Conservation (phyloP, 2,797 vertebrate species). For the Phyllotis vaccarum region DNA sequence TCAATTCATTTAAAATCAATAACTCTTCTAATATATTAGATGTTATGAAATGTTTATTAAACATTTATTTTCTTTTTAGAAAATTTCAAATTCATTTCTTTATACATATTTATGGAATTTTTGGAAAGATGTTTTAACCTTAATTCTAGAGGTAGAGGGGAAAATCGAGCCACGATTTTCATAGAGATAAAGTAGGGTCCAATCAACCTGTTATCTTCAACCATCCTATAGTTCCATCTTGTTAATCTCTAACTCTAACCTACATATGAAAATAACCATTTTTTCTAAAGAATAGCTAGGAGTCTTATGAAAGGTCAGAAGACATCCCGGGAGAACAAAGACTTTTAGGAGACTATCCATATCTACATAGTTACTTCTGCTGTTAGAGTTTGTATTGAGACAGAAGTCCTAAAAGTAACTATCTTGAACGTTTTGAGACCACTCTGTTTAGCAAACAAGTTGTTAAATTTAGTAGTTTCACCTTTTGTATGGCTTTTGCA, state of each 20-base stretch:
- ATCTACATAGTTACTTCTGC: neutral
- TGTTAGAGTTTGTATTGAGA: neutral
- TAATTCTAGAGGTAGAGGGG: neutral
- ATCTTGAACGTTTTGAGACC: neutral
- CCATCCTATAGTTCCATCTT: neutral
- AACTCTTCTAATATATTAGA: neutral
- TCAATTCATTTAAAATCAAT: slow-evolving; percentile 39
- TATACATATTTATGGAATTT: neutral
- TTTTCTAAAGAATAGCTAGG: neutral
- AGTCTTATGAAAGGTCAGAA: neutral
- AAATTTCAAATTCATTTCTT: neutral
- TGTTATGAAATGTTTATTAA: neutral
- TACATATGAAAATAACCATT: neutral
- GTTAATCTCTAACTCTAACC: neutral
- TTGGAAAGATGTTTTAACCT: neutral
- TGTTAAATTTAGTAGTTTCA: neutral
- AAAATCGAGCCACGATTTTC: neutral
- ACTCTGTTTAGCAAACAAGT: neutral
- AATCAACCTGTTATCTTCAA: neutral
- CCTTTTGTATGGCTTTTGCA: neutral
- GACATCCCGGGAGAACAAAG: neutral
- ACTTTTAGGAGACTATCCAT: neutral
- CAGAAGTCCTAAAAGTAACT: neutral
- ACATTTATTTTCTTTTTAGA: neutral
- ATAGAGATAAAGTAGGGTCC: neutral